These are phyloP conservation scores for Girardia tigrina DNA, from an alignment of 2,888 invertebrate genomes.

Conservation along the genomic window DNA sequence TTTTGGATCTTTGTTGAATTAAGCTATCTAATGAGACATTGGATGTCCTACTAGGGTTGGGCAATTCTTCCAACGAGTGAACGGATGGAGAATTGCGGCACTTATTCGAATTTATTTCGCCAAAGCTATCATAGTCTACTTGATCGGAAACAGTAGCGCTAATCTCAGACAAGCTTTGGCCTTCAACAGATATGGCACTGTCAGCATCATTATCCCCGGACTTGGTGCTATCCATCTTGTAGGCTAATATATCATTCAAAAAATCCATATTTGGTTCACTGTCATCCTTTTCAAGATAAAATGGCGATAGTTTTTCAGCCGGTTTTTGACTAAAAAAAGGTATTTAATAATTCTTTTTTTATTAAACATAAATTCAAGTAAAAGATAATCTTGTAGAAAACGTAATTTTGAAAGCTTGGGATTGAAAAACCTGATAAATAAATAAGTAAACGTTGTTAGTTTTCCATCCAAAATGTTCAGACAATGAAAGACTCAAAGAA, in stretches of 20 bases:
- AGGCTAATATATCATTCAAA: background rate
- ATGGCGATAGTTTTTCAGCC: background rate
- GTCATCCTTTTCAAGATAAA: slow-evolving; percentile 9
- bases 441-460: too few relatives aligned
- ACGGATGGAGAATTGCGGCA: background rate
- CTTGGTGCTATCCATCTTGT: background rate
- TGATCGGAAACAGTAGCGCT: slow-evolving; percentile 19
- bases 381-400: too few relatives aligned
- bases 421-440: too few relatives aligned
- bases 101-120: background rate
- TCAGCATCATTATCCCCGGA: background rate
- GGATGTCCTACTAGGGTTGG: background rate
- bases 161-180: background rate
- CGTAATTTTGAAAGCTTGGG: too few relatives aligned
- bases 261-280: background rate
- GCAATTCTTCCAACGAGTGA: background rate
- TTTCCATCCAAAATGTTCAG: too few relatives aligned
- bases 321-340: too few relatives aligned
- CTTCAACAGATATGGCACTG: background rate
- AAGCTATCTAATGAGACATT: background rate
- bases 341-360: too few relatives aligned
- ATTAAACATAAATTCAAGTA: too few relatives aligned
- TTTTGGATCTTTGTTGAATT: background rate
- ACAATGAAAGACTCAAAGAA: too few relatives aligned
- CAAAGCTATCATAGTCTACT: background rate